Base-by-base conservation (phyloP, 2,888 invertebrate genomes). In the Megamerina dolium region DNA sequence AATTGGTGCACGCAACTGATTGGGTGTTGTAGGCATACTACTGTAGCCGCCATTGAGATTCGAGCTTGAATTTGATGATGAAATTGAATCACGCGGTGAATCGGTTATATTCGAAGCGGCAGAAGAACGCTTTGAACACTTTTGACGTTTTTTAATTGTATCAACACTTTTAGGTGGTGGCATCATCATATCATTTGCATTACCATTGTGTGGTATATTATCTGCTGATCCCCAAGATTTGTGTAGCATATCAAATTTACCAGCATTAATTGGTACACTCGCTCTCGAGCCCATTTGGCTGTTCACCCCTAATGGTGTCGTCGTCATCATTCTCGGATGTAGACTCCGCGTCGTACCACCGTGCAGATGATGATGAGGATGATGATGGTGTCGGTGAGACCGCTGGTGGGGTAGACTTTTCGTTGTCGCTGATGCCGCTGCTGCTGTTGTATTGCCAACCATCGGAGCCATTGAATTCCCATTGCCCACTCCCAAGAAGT, bases 141-240 rank as follows among this genome's bases (percentile, higher is more conserved):
- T 82, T 34, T 62, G 57, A 1, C 85, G 77, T 51, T 86, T 83
- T 50, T 78, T 78, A 18, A 83, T 77, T 30, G 80, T 79, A 39
- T 75, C 79, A 57, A 75, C 79, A 61, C 80, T 82, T 64, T 82
- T 83, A 1, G 87, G 86, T 5, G 87, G 86, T 10, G 85, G 86
- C 85, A 87, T 87, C 50, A 77, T 48, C 23, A 23, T 23, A n/a
- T 62, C 56, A 5, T 34, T 44, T 4, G 59, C 66, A 27, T 78
- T 77, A 68, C 33, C 38, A 31, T 44, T 35, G 10, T 41, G 37
- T 61, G 79, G 81, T 53, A 92, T 80, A 64, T 89, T 90, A 63
- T 92, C 91, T 1, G 87, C 90, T 1, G 91, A 91, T 19, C 91
- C 91, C 90, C 90, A 92, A 19, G 80, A 82, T 72, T 91, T 91